These are phyloP conservation scores for Callopanchax toddi DNA, from an alignment of 2,113 vertebrate species.

Conservation along the genomic window DNA sequence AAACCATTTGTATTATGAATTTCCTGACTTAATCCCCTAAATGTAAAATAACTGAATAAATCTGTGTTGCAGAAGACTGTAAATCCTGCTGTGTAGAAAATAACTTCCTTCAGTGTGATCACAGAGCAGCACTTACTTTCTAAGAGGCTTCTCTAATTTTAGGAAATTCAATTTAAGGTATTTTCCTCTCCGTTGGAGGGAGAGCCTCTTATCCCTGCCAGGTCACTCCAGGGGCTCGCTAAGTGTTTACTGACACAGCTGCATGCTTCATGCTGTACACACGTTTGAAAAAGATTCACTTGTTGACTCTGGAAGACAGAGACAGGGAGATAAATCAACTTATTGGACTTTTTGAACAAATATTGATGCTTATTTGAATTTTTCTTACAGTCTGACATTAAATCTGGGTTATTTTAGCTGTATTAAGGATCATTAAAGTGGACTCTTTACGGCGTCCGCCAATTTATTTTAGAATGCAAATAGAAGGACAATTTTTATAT, in stretches of 20 bases:
- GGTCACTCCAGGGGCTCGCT: slow-evolving; percentile 23
- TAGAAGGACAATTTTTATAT: no score
- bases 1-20: slow-evolving; percentile 33
- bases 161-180: slow-evolving; percentile 17
- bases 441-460: no score
- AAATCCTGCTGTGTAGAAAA: slow-evolving; percentile 22
- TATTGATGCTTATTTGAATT: no score
- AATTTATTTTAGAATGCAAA: no score
- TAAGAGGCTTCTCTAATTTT: slow-evolving; percentile 27
- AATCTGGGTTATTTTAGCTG: no score
- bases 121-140: slow-evolving; percentile 1
- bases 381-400: no score
- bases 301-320: neutral
- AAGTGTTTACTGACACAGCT: slow-evolving; percentile 50
- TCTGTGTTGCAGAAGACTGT: slow-evolving; percentile 8
- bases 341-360: no score
- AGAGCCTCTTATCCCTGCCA: slow-evolving; percentile 30
- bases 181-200: slow-evolving; percentile 49
- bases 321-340: neutral
- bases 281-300: neutral
- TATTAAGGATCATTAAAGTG: no score
- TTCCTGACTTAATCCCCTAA: neutral
- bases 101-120: slow-evolving; percentile 20
- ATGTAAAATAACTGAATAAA: slow-evolving; percentile 13
- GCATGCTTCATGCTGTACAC: slow-evolving; percentile 11